phyloP scores from a whole-genome alignment of 2,797 vertebrate genomes.

The Numenius phaeopus region DNA sequence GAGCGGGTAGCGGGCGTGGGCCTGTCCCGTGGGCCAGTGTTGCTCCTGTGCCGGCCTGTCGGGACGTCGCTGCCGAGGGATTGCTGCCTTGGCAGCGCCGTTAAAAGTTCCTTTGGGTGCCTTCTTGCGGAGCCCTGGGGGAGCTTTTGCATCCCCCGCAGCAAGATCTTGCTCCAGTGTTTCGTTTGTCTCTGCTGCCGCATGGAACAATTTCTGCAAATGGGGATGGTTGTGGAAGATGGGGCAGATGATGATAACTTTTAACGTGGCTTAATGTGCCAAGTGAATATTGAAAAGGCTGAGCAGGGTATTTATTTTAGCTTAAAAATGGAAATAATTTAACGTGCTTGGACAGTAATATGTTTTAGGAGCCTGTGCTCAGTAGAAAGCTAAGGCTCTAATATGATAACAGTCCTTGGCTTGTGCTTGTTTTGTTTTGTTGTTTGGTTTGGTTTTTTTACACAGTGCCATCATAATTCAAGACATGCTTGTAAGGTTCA shows the following conservation, averaged over 20 bases:
- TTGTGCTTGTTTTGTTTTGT: neutral
- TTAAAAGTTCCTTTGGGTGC: neutral
- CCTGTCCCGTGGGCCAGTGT: too few relatives aligned
- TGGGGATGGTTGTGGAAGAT: rapidly evolving
- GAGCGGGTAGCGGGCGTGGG: neutral
- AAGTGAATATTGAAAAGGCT: neutral
- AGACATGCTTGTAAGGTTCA: rapidly evolving
- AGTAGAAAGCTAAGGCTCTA: neutral
- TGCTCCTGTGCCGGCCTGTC: neutral
- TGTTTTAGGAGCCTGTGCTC: neutral
- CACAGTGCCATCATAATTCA: rapidly evolving
- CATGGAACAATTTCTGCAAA: rapidly evolving
- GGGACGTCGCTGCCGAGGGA: neutral
- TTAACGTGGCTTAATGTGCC: rapidly evolving
- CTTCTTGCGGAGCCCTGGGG: rapidly evolving
- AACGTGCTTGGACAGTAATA: rapidly evolving
- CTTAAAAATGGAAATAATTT: neutral
- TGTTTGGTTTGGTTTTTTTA: neutral
- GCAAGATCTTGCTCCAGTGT: rapidly evolving
- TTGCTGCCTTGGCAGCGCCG: neutral
- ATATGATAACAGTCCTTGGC: rapidly evolving
- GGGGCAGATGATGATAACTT: neutral
- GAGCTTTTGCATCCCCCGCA: too few relatives aligned
- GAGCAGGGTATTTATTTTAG: neutral
- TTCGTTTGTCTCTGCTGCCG: rapidly evolving